Base-by-base conservation (phyloP, 2,888 invertebrate species). In the Thyatira batis region DNA sequence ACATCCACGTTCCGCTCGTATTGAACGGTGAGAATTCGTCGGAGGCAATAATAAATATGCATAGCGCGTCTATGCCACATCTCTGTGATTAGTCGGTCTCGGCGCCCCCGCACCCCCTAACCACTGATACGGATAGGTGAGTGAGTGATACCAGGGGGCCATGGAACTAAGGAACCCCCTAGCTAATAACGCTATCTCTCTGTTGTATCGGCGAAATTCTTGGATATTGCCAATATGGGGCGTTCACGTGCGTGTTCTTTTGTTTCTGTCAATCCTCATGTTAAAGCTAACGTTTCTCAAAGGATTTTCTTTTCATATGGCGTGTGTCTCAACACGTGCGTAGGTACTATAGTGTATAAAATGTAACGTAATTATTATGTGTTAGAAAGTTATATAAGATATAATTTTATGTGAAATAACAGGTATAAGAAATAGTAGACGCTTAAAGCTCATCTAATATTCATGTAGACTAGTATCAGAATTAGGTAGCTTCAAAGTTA, bases 41-140 rank as follows among this genome's bases (percentile, higher is more conserved):
- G 82, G 85, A 82, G 82, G 83, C 77, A 78, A 84, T 87, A 85
- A 91, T 92, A 90, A 92, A 91, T 92, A 92, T 92, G 92, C 92
- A 91, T 89, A 87, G 85, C 89, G 86, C 90, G 91, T 91, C 88
- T 86, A 85, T 87, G 81, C 82, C 86, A 81, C 89, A 88, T 89
- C 89, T 90, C 89, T 79, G 90, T 92, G 92, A 91, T 91, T 91
- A 92, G 91, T 89, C 80, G 84, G 75, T 77, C 79, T 27, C 82
- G 82, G 83, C 83, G 75, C 58, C 55, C 69, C 69, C 65, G 72
- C 63, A 57, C 71, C 75, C 79, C 75, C 78, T 69, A 68, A 63
- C 65, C 72, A 74, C 80, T 85, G 89, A 87, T 86, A 87, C 87
- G 82, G 85, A 86, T 88, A 89, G 89, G 89, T 92, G 91, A 90